Base-by-base conservation (phyloP, 2,113 vertebrate species). In the Coryphaenoides rupestris region DNA sequence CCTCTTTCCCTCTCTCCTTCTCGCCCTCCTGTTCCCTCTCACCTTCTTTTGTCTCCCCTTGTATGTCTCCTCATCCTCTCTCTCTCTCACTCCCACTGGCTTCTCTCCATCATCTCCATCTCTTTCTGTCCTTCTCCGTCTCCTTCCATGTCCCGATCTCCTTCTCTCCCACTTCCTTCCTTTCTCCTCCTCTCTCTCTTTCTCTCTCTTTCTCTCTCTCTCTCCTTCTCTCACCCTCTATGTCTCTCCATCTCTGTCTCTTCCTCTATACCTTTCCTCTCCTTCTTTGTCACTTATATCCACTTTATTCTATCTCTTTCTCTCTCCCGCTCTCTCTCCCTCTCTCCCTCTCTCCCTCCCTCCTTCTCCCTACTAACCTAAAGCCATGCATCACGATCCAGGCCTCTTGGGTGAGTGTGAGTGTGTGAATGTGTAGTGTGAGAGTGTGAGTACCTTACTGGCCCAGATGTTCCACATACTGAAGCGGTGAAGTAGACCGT, bases 401-500 rank as follows among this genome's bases (percentile, higher is more conserved):
- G n/a, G n/a, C n/a, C n/a, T n/a, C n/a, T n/a, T n/a, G n/a, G n/a
- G n/a, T n/a, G n/a, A n/a, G n/a, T n/a, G n/a, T n/a, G n/a, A n/a
- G n/a, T n/a, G n/a, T n/a, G n/a, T n/a, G n/a, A n/a, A n/a, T n/a
- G n/a, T n/a, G n/a, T n/a, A n/a, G n/a, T n/a, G n/a, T n/a, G n/a
- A n/a, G n/a, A n/a, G 10, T 3, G 23, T 7, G 24, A 4, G 17
- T 10, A 9, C 13, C 7, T 55, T 19, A 14, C 16, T 52, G 22
- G 15, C 5, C 26, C 16, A 19, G 21, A 12, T 21, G 59, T 50
- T 68, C 55, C 65, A 66, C 15, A 68, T 68, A 56, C 62, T 54
- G 28, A 59, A 74, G 33, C 33, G 54, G 49, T 55, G 17, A 70
- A 66, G 53, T 55, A 52, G 46, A 70, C 14, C 13, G 1, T 55